Evolutionary conservation across 2,113 vertebrate species (phyloP).

Genomic region (Condylura cristata): DNA sequence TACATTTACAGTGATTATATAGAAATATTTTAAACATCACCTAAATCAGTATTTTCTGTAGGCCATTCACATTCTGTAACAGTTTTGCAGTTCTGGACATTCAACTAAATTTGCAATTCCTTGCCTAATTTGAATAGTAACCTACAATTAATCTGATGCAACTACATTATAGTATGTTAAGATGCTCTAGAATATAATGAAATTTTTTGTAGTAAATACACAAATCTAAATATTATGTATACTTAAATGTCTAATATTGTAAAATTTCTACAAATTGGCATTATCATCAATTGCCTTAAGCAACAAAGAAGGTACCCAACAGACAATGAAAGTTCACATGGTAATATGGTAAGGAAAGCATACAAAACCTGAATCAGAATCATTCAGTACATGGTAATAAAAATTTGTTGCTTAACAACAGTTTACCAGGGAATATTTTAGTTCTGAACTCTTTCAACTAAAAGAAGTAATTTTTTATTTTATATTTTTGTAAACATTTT

Average conservation of each 20-base stretch:
- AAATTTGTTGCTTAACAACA: slow-evolving; percentile 37
- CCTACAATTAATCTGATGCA: neutral
- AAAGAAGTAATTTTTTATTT: too few species aligned
- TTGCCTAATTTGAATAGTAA: neutral
- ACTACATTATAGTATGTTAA: neutral
- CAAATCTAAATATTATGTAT: neutral
- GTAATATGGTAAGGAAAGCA: neutral
- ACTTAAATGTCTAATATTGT: slow-evolving; percentile 41
- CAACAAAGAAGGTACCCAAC: slow-evolving; percentile 17
- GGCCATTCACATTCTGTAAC: neutral
- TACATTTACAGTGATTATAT: neutral
- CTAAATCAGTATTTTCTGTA: slow-evolving; percentile 11
- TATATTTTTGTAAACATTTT: neutral
- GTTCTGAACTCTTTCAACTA: neutral
- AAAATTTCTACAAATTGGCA: slow-evolving; percentile 63
- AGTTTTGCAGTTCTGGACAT: neutral
- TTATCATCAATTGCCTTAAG: slow-evolving; percentile 64
- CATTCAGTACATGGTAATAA: neutral
- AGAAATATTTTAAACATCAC: neutral
- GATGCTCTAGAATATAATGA: slow-evolving; percentile 6
- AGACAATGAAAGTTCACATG: slow-evolving; percentile 48
- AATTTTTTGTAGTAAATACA: neutral
- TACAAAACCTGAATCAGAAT: slow-evolving; percentile 61
- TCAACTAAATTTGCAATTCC: slow-evolving; percentile 10
- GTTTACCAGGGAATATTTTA: neutral